phyloP scores from a whole-genome alignment of 1,140 invertebrate genomes.

The Zaprionus davidi region DNA sequence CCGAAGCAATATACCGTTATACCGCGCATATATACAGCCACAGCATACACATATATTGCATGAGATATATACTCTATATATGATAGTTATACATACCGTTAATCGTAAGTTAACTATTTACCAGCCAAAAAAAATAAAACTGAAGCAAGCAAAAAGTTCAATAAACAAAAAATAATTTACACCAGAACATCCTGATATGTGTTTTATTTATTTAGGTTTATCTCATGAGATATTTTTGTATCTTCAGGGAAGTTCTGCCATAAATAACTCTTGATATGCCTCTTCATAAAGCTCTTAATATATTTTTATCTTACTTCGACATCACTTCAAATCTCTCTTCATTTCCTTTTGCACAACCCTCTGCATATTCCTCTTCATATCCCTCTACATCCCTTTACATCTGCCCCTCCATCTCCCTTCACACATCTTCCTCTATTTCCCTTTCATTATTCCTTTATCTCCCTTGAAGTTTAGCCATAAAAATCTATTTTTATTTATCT shows the following conservation, averaged over 20 bases:
- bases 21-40: not conserved
- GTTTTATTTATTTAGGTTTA: not conserved
- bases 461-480: conserved; percentile 37
- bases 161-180: conserved; percentile 81
- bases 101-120: conserved; percentile 71
- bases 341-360: not conserved
- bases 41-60: conserved; percentile 3
- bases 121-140: conserved; percentile 54
- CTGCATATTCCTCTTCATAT: too few relatives aligned
- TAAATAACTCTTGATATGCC: not conserved
- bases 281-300: not conserved
- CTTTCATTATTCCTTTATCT: not conserved
- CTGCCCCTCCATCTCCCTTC: too few relatives aligned
- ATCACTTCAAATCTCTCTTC: not conserved
- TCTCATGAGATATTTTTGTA: too few relatives aligned
- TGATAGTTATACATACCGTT: conserved; percentile 44
- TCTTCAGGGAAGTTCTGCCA: not conserved
- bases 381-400: too few relatives aligned
- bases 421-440: too few relatives aligned
- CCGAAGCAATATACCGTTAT: conserved; percentile 37
- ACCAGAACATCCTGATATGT: conserved; percentile 42
- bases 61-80: conserved; percentile 31
- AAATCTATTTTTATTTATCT: conserved; percentile 21
- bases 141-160: conserved; percentile 49
- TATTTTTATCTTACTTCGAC: not conserved